Base-by-base conservation (phyloP, 1,140 invertebrate genomes). In the Plutomurus gul region DNA sequence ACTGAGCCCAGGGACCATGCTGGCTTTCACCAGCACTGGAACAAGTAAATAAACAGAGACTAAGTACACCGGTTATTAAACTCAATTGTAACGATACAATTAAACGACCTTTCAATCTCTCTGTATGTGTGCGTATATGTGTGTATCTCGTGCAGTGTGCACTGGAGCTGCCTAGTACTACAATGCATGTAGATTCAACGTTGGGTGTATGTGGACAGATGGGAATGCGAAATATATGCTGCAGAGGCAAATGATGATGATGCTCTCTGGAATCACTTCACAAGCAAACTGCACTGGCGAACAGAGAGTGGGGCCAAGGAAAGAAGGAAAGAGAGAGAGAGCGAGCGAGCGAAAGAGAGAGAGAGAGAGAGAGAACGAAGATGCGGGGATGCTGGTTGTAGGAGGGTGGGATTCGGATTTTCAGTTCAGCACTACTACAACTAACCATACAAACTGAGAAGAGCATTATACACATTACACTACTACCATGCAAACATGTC, bases 361-460 rank as follows among this genome's bases (percentile, higher is more conserved):
- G 30, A 16, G 43, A 20, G 20, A 30, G 18, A 40, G 22, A 51
- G 22, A n/a, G 18, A n/a, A 49, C n/a, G 25, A 27, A 33, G 43
- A 74, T 74, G 72, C 22, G 43, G 39, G 72, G 39, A 47, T 74
- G 40, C 72, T 74, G 40, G 40, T 10, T 43, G 36, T 20, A 72
- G 70, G 70, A 72, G 70, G 70, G 73, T 75, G 73, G 73, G 73
- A 75, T 75, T 75, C 73, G 73, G 73, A 75, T 75, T 75, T 75
- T n/a, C 43, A 75, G 30, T 75, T 47, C 72, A 27, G 20, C 65
- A 71, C n/a, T 36, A 8, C 3, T 60, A 30, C 22, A 18, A 10
- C 16, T 39, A 71, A 18, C 20, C 8, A 49, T 49, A 33, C 13
- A 65, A 49, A 16, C n/a, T 49, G 20, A 4, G 1, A n/a, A 30